Base-by-base conservation (phyloP, 92 coral and sea anemone genomes). In the Phenganax stokvisi region DNA sequence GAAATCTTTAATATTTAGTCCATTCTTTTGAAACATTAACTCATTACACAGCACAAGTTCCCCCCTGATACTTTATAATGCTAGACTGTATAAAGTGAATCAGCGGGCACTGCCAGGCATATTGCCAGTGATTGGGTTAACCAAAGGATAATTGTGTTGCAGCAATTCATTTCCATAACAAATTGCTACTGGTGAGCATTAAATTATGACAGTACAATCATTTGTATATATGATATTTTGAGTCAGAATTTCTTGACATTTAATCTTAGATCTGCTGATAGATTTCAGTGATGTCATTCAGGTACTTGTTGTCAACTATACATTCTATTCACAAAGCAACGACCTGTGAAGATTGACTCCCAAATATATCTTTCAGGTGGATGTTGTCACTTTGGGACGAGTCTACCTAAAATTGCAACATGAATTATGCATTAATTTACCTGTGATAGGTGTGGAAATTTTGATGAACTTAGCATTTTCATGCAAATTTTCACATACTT, bases 221-320 rank as follows among this genome's bases (percentile, higher is more conserved):
- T 37, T 37, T 1, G 25, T 20, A 58, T 10, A 29, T 3, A 71
- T 1, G 44, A 47, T 31, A 37, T 71, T 30, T 37, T 31, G 54
- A 58, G 11, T 51, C 31, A 27, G 37, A 37, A 54, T 63, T 86
- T 81, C 80, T 83, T 86, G 31, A 83, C 77, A 30, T 37, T n/a
- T 37, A 37, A 47, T 44, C 11, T n/a, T 12, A 94, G 98, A 94
- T 85, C 88, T 94, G 91, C 84, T 94, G 12, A 80, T 94, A 80
- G 98, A 94, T 79, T 94, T 94, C 74, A 94, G 98, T 91, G 98
- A 94, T 87, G 84, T 94, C 63, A 74, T 94, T 65, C 97, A 94
- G 94, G 98, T 94, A 78, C 8, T 65, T 61, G 47, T 37, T 5
- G 5, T 37, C 47, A 37, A 37, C 5, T 37, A 37, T 37, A 37